Evolutionary conservation across 2,797 vertebrate genomes (phyloP), one percentile per base, ranked within the genome.

Genomic region (Mionectes olivaceus): DNA sequence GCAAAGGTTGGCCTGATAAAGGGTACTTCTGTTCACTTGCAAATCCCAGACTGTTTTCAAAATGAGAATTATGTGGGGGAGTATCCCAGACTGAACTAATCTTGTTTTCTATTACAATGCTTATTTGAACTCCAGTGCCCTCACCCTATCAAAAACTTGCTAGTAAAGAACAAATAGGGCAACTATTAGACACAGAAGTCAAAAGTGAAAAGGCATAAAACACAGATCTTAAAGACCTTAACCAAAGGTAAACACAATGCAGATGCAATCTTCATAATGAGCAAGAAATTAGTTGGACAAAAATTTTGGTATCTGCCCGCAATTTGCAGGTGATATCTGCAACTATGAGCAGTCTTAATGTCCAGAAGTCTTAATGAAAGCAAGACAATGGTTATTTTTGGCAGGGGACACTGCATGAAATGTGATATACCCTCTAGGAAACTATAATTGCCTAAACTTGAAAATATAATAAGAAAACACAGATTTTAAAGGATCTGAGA

Each of bases 1-100:
- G 63, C 60, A 87, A 92, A 93, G 70, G 92, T 69, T 95, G 80
- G 47, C 77, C 94, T 90, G 90, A 94, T 92, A 93, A 93, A 89
- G 59, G 90, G 86, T 95, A 92, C 52, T 91, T 77, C 95, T 90
- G 30, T 70, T 88, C 91, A 63, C 61, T 84, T 76, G 65, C 59
- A 83, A 89, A 91, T 83, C 73, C 50, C 80, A 93, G 83, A 41
- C 63, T 56, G 63, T 41, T 70, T 89, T 89, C 81, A 95, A 76
- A 94, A 90, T 41, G 47, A 87, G 56, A 94, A 90, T 63, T 87
- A 93, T 25, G 33, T 53, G 63, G 80, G 4, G 7, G 69, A 68
- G 67, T 44, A 75, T 21, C 4, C 11, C 47, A 79, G 81, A 76
- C 74, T 32, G 55, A 93, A 80, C 69, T 90, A 28, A 88, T 63